Conservation (phyloP, 2,113 vertebrate species). For the Hassar affinis region DNA sequence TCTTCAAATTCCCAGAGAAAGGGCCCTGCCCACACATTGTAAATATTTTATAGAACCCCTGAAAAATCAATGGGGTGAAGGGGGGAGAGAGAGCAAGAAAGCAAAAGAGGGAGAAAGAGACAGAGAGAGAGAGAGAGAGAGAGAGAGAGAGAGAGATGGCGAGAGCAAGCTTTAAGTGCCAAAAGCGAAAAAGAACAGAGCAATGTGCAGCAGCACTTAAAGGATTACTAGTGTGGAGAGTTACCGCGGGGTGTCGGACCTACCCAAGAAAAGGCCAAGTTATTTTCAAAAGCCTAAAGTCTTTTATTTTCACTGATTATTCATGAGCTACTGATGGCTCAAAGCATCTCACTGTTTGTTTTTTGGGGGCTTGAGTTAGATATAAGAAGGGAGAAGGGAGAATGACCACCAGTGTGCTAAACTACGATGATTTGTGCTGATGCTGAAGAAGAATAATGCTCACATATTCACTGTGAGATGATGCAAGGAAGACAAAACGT, state of each 20-base stretch:
- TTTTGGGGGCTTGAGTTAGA: slow-evolving; percentile 28
- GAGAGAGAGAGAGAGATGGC: slow-evolving; percentile 45
- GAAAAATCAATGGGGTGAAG: slow-evolving; percentile 72
- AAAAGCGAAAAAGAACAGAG: slow-evolving; percentile 38
- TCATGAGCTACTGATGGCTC: slow-evolving; percentile 44
- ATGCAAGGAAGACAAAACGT: background rate
- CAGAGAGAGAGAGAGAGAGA: slow-evolving; percentile 48
- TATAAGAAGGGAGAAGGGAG: no score
- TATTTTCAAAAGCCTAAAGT: slow-evolving; percentile 41
- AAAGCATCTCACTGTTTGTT: slow-evolving; percentile 4
- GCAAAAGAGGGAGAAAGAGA: slow-evolving; percentile 28
- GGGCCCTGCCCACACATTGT: slow-evolving; percentile 68
- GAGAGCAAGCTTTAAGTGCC: slow-evolving; percentile 40
- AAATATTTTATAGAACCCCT: slow-evolving; percentile 73
- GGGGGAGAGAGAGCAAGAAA: slow-evolving; percentile 52
- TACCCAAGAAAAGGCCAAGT: slow-evolving; percentile 41
- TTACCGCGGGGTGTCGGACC: slow-evolving; percentile 47
- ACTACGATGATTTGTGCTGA: background rate
- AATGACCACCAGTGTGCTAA: slow-evolving; percentile 2
- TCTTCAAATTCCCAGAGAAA: slow-evolving; percentile 67
- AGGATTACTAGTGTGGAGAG: slow-evolving; percentile 38
- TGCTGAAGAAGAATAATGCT: background rate
- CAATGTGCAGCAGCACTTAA: slow-evolving; percentile 32
- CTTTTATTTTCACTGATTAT: slow-evolving; percentile 42
- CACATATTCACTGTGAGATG: background rate